Conservation (phyloP, 1,140 invertebrate genomes). For the Condylostylus longicornis region DNA sequence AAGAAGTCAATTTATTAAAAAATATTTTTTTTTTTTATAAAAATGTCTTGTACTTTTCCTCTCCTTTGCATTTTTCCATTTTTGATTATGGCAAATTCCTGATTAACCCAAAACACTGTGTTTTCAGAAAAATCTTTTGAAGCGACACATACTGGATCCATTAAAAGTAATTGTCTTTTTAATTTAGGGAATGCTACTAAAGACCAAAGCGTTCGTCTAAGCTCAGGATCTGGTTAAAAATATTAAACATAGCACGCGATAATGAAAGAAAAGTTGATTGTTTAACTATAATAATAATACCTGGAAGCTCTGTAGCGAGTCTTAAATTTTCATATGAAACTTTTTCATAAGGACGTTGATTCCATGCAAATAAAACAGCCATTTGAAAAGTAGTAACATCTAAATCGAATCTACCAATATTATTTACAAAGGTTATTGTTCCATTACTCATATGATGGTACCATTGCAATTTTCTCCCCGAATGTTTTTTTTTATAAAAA, state of each 20-base stretch:
- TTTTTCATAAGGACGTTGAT: constrained; percentile 80
- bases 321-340: constrained; percentile 90
- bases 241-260: neutral
- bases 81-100: constrained; percentile 82
- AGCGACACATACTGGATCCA: constrained; percentile 60
- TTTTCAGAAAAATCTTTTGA: constrained; percentile 90
- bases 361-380: constrained; percentile 99
- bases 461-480: constrained; percentile 96
- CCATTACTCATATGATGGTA: constrained; percentile 99
- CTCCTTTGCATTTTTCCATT: constrained; percentile 87
- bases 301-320: constrained; percentile 87
- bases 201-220: constrained; percentile 93
- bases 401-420: constrained; percentile 87
- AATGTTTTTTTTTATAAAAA: constrained; percentile 92
- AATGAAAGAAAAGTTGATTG: neutral
- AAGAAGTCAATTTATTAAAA: neutral
- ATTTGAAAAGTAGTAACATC: constrained; percentile 99
- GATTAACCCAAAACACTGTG: constrained; percentile 91
- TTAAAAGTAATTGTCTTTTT: constrained; percentile 77
- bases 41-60: constrained; percentile 47
- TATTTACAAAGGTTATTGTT: constrained; percentile 89
- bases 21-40: neutral
- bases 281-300: too few relatives aligned
- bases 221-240: constrained; percentile 57
- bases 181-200: constrained; percentile 94